These are phyloP conservation scores for Cryptoprocta ferox DNA, from an alignment of 2,797 vertebrate species.

Conservation along the genomic window DNA sequence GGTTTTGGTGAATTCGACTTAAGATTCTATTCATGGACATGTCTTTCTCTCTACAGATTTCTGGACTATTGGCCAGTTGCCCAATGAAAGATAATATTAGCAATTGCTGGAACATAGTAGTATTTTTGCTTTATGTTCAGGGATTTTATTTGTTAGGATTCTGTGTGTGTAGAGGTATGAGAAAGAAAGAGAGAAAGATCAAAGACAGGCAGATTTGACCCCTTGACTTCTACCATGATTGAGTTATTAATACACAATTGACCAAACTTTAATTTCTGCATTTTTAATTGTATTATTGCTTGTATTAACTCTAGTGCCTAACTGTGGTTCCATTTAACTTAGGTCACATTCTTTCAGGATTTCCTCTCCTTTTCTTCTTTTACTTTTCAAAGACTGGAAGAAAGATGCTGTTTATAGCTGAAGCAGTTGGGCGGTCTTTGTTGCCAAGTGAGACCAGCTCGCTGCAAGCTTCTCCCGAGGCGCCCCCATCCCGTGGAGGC, in stretches of 20 bases:
- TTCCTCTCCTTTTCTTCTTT: slow-evolving; percentile 50
- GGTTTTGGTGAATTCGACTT: slow-evolving; percentile 46
- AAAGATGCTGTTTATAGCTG: slow-evolving; percentile 47
- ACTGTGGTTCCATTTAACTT: slow-evolving; percentile 53
- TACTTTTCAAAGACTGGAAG: slow-evolving; percentile 47
- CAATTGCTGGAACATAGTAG: slow-evolving; percentile 57
- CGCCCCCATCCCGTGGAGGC: neutral
- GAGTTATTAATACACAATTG: slow-evolving; percentile 35
- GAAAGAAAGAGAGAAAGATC: neutral
- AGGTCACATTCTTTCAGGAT: slow-evolving; percentile 54
- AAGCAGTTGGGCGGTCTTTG: neutral
- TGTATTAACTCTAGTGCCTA: neutral
- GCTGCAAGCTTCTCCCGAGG: neutral
- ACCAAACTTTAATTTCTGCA: neutral
- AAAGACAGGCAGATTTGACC: neutral
- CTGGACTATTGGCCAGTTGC: slow-evolving; percentile 32
- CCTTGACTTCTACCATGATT: slow-evolving; percentile 61
- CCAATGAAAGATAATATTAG: slow-evolving; percentile 81
- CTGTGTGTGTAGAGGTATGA: neutral
- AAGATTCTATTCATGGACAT: slow-evolving; percentile 65
- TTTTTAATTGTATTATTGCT: slow-evolving; percentile 51
- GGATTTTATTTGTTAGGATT: slow-evolving; percentile 75
- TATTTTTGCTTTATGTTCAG: slow-evolving; percentile 80
- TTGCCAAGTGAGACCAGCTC: neutral
- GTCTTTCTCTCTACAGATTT: slow-evolving; percentile 44